Conservation (phyloP, 2,797 vertebrate genomes). For the Odontamblyopus lacepedii region DNA sequence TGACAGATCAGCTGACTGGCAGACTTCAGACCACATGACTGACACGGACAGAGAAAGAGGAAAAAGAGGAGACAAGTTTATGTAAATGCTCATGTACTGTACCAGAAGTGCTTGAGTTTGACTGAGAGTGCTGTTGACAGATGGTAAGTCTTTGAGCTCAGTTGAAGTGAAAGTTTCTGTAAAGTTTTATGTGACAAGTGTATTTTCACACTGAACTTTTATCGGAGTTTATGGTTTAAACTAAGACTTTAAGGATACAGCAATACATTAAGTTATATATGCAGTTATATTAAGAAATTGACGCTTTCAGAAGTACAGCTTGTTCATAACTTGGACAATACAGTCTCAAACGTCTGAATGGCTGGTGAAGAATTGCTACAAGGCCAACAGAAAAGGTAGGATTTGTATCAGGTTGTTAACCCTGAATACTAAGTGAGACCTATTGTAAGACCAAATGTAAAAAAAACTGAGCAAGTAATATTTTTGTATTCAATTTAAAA, state of each 20-base stretch:
- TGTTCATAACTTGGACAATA: conserved; percentile 1
- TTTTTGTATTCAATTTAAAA: neutral
- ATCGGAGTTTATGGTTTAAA: neutral
- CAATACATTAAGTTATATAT: too few species aligned
- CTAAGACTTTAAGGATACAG: neutral
- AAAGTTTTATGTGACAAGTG: conserved; percentile 11
- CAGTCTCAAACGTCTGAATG: neutral
- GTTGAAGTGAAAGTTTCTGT: conserved; percentile 5
- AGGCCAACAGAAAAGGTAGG: neutral
- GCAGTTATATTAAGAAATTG: neutral
- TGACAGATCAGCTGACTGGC: conserved; percentile 32
- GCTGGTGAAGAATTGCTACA: neutral
- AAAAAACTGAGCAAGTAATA: neutral
- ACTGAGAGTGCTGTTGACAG: conserved; percentile 14
- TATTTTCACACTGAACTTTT: neutral
- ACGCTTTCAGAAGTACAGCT: neutral
- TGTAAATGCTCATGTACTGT: conserved; percentile 29
- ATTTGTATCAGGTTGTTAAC: neutral
- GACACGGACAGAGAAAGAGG: conserved; percentile 10
- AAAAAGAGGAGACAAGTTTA: conserved; percentile 4
- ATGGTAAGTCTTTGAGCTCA: neutral
- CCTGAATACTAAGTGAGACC: too few species aligned
- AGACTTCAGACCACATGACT: conserved; percentile 22
- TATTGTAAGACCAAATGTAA: neutral
- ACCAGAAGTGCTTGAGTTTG: conserved; percentile 17